Evolutionary conservation across 1,140 invertebrate species (phyloP), one percentile per base, ranked within the genome.

Genomic region (Prorops nasuta): DNA sequence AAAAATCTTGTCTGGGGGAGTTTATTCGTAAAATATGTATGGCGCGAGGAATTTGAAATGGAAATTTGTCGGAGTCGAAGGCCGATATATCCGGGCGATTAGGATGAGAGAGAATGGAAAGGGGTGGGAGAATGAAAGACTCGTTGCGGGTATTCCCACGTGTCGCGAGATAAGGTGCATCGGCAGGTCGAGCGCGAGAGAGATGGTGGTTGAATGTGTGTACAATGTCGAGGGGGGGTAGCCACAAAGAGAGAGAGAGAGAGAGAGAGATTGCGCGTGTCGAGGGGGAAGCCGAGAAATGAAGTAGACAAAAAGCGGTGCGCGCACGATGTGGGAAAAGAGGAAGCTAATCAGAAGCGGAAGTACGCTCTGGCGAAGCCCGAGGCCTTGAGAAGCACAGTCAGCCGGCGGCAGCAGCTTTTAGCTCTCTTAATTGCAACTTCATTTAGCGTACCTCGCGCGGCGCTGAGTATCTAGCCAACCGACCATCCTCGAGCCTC

Each of bases 341-440:
- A 74, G 72, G 75, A 76, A 76, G 72, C 71, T 77, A 77, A 74
- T 76, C 73, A 75, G 71, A 74, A 77, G 69, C 72, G 74, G 74
- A 77, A 76, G 67, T 69, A 69, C 71, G 75, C 72, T 72, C 66
- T 50, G 68, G 58, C 64, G 72, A 69, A 63, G 69, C 59, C 56
- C 60, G 54, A 58, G 67, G 66, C 70, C 70, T 73, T 74, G 71
- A 69, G 64, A 67, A 67, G 60, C 60, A 63, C 60, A 61, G 58
- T 63, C 64, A 60, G 59, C 60, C 60, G n/a, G n/a, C n/a, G n/a
- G n/a, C n/a, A n/a, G 56, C 51, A 60, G 64, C 68, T 74, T 73
- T 71, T 68, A 73, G 65, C 68, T 72, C 69, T 76, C 50, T 76
- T 77, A 75, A 77, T 77, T 77, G 72, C 70, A 63, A 67, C 68